A percentile compares a stretch with the other conserved stretches of the same genome.
These are phyloP conservation scores for Piscicola geometra DNA, from an alignment of 2,888 invertebrate species.

Conservation along the genomic window DNA sequence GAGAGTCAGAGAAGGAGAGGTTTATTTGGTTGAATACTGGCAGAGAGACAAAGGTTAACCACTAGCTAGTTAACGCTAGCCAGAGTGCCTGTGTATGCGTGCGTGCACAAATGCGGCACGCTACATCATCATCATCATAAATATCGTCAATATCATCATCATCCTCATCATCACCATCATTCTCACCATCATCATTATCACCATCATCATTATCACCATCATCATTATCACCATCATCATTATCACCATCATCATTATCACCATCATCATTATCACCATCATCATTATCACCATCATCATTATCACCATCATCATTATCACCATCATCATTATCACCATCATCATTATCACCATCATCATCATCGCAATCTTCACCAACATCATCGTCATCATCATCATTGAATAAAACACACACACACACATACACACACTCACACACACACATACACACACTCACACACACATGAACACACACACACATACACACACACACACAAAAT, in stretches of 20 bases:
- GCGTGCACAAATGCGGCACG: no score
- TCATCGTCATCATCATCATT: neutral
- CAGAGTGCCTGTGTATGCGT: no score
- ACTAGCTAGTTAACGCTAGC: no score
- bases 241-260: slow-evolving; percentile 41
- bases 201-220: slow-evolving; percentile 25
- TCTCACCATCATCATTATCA: neutral
- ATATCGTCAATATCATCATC: slow-evolving; percentile 1
- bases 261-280: neutral
- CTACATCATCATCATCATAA: neutral
- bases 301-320: neutral
- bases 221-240: slow-evolving; percentile 49
- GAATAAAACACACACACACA: no score
- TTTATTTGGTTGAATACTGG: no score
- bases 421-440: no score
- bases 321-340: neutral
- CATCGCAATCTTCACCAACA: neutral
- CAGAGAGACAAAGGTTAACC: no score
- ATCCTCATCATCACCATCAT: slow-evolving; percentile 22
- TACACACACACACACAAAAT: no score
- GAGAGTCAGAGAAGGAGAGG: no score
- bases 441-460: no score
- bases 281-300: neutral
- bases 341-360: neutral
- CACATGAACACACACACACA: no score